Base-by-base conservation (phyloP, 2,113 vertebrate genomes). In the Herpetotheres cachinnans region DNA sequence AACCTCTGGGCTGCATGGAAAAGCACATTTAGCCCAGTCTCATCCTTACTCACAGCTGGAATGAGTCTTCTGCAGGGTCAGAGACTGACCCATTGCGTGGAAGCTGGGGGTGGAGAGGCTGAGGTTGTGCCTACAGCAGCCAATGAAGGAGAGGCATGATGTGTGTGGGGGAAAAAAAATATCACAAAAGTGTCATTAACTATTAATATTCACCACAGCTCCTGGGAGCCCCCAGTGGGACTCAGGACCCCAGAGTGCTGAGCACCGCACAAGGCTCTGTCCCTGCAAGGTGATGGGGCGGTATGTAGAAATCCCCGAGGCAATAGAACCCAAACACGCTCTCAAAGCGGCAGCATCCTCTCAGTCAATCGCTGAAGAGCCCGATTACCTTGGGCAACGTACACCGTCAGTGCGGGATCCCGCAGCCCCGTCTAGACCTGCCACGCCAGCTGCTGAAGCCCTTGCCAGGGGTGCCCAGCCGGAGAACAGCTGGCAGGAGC, bases 281-380 rank as follows among this genome's bases (percentile, higher is more conserved):
- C 42, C 47, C 30, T 72, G 26, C 21, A 25, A 55, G 36, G 29
- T 1, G 0, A 42, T 32, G 32, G 44, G 17, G 34, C 0, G 1
- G 29, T 63, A 26, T 0, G 1, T 1, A 71, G 73, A 82, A 88
- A 74, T 40, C 40, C 30, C 18, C 7, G 16, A 1, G 1, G 30
- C 30, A 36, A 34, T 0, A n/a, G 50, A 59, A 87, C 30, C 10
- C 17, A 42, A 63, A 63, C 34, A 49, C 0, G 1, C 10, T 44
- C 42, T 66, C n/a, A 36, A 74, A 89, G 52, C 5, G 16, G 4
- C 32, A 62, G 3, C 38, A 42, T 19, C 32, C 24, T 61, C 49
- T 46, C 56, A 73, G 59, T 79, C 52, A 55, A 21, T 13, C 54
- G 40, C 16, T 8, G 34, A 91, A 36, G 11, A 46, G 18, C 42